phyloP scores from a whole-genome alignment of 64 coral and sea anemone species.

The Actinia equina region DNA sequence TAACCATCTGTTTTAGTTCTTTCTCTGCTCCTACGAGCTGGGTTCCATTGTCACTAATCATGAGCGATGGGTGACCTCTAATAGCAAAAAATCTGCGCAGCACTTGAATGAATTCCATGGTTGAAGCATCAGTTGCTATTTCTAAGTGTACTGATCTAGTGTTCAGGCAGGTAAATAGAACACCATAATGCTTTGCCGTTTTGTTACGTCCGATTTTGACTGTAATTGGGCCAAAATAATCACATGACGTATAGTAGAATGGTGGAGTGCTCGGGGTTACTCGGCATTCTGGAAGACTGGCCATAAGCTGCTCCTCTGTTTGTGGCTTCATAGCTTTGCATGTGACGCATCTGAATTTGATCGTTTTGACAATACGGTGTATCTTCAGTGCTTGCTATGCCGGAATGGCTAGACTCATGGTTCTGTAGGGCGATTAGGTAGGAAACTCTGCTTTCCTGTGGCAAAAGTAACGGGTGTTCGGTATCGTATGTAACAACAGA shows the following conservation, averaged over 20 bases:
- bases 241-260: no score
- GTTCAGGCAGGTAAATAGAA: slow-evolving; percentile 33
- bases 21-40: slow-evolving; percentile 38
- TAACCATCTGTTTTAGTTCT: slow-evolving; percentile 37
- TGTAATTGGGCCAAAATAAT: no score
- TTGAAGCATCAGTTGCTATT: slow-evolving; percentile 20
- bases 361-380: no score
- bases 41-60: slow-evolving; percentile 41
- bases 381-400: no score
- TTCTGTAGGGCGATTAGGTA: no score
- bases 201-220: slow-evolving; percentile 45
- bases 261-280: no score
- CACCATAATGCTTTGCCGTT: slow-evolving; percentile 35
- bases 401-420: no score
- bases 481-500: slow-evolving; percentile 40
- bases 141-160: slow-evolving; percentile 42
- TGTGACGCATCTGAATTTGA: slow-evolving; percentile 29
- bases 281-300: no score
- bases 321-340: no score
- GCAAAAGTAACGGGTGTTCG: slow-evolving; percentile 34
- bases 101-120: slow-evolving; percentile 49
- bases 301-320: no score
- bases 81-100: slow-evolving; percentile 27
- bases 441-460: no score
- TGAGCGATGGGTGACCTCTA: slow-evolving; percentile 19